phyloP scores from a whole-genome alignment of 92 coral and sea anemone species.

The Porites cylindrica region DNA sequence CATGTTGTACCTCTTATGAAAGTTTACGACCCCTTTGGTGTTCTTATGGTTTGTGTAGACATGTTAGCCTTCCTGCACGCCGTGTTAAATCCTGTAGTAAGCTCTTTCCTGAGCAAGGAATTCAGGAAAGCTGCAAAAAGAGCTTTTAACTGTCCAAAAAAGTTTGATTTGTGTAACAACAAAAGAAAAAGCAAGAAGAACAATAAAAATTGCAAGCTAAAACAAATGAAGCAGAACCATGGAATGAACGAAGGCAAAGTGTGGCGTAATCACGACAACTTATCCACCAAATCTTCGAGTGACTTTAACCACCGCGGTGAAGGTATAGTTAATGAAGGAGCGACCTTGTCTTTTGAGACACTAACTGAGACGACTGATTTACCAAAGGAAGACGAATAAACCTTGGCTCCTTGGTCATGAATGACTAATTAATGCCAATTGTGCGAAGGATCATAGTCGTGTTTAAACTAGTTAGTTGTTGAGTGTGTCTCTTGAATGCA shows the following conservation, averaged over 20 bases:
- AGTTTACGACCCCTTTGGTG: constrained; percentile 57
- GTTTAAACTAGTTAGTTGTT: too few relatives aligned
- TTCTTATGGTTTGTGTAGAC: constrained; percentile 51
- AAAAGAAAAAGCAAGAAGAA: neutral
- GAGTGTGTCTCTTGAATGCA: too few relatives aligned
- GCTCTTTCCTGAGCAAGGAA: constrained; percentile 72
- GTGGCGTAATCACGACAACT: neutral
- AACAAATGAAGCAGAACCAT: neutral
- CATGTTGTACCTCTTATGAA: constrained; percentile 49
- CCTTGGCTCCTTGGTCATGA: neutral
- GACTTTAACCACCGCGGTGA: neutral
- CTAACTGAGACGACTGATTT: constrained; percentile 31
- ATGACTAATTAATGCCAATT: too few relatives aligned
- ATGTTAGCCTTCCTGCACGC: constrained; percentile 74
- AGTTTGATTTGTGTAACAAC: neutral
- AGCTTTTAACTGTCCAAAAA: constrained; percentile 28
- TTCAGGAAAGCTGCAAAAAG: constrained; percentile 75
- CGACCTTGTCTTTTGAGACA: constrained; percentile 19
- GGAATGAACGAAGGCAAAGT: neutral
- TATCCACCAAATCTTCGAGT: neutral
- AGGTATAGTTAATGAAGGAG: neutral
- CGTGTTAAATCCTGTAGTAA: constrained; percentile 64
- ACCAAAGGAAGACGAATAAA: constrained; percentile 9
- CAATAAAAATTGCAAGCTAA: neutral
- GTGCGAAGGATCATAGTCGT: too few relatives aligned